Evolutionary conservation across 1,140 invertebrate species (phyloP).

Genomic region (Drosophila santomea): DNA sequence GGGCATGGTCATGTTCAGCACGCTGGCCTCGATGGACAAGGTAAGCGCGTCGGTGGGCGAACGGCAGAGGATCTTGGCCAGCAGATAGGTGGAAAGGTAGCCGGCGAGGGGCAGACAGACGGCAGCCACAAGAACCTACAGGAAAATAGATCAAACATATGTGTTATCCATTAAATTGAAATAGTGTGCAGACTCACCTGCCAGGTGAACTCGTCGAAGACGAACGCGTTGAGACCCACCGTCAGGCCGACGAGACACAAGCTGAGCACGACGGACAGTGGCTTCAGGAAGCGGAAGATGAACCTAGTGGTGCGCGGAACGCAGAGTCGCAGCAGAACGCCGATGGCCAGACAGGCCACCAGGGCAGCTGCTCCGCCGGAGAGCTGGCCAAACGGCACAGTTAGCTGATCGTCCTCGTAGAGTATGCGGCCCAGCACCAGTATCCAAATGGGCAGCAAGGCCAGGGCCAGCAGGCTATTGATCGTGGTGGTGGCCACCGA

Average conservation of each 20-base stretch:
- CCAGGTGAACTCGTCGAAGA: conserved; percentile 52
- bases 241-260: conserved; percentile 56
- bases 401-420: conserved; percentile 48
- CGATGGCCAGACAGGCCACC: conserved; percentile 46
- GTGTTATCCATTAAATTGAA: not conserved
- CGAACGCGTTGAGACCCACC: conserved; percentile 59
- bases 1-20: conserved; percentile 66
- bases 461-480: conserved; percentile 56
- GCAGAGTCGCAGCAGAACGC: conserved; percentile 44
- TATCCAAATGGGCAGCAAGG: conserved; percentile 61
- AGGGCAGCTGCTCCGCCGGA: conserved; percentile 43
- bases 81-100: conserved; percentile 43
- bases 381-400: conserved; percentile 49
- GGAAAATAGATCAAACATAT: not conserved
- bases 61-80: conserved; percentile 58
- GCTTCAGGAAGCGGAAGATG: conserved; percentile 66
- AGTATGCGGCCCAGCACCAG: conserved; percentile 36
- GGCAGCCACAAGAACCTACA: conserved; percentile 52
- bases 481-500: conserved; percentile 63
- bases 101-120: conserved; percentile 49
- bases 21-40: conserved; percentile 55
- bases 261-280: conserved; percentile 58
- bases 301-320: conserved; percentile 51
- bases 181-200: conserved; percentile 19
- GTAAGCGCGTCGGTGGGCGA: conserved; percentile 59